Evolutionary conservation across 2,888 invertebrate species (phyloP), one percentile per base, ranked within the genome.

Genomic region (Gymnosoma rotundatum): DNA sequence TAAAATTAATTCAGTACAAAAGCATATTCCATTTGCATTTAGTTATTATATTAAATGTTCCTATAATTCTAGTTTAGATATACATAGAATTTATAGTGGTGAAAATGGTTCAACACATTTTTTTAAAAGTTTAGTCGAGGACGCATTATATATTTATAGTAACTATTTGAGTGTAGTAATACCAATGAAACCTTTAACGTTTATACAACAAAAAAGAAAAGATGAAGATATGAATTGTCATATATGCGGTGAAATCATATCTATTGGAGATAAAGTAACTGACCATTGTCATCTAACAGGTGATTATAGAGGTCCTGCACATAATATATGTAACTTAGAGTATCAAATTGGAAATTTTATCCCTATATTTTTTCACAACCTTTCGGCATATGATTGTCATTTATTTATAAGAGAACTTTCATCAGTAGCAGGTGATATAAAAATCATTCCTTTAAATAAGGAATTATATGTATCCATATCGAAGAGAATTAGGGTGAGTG

Each of bases 221-320:
- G 42, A 42, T 12, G 42, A 42, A 42, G 42, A 42, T 42, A 42
- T 42, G 42, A 42, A 42, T 42, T 42, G 42, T 42, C 42, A 42
- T 42, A 42, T 42, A 42, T 42, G 42, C 42, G 32, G 48, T 50
- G 18, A 74, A 20, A 9, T 16, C n/a, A 36, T 74, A 32, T 3
- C 12, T 18, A 10, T 14, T 52, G 18, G 25, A 3, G 25, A 63
- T 36, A 12, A 52, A 54, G 74, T 74, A 21, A n/a, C 38, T 16
- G 45, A 67, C 14, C 36, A n/a, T 56, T 70, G 32, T 56, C 79
- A 79, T 54, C 69, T 78, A 70, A 78, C 70, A 38, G 78, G 61
- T 63, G 63, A 61, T 50, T 78, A 78, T 72, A 54, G 72, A 70
- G 78, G 78, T n/a, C 72, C 72, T n/a, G 72, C 78, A 16, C 63